These are phyloP conservation scores for Teleogryllus occipitalis DNA, from an alignment of 1,140 invertebrate genomes.

Conservation along the genomic window DNA sequence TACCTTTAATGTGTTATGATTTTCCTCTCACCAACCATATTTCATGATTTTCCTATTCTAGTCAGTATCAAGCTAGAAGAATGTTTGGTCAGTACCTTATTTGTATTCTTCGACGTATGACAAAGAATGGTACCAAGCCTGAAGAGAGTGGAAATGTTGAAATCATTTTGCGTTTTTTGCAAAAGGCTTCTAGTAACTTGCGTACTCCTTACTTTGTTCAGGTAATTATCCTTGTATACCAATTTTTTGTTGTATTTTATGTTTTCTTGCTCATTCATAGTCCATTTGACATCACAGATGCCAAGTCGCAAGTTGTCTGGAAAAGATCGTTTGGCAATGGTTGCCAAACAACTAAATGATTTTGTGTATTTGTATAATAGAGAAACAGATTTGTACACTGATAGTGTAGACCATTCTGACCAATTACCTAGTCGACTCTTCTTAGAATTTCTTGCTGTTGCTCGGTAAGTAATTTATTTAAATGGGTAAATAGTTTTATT, in stretches of 20 bases:
- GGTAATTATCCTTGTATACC: conserved; percentile 34
- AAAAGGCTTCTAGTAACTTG: conserved; percentile 65
- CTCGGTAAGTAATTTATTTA: conserved; percentile 9
- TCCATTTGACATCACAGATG: conserved; percentile 41
- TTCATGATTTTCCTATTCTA: conserved; percentile 24
- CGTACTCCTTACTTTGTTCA: conserved; percentile 65
- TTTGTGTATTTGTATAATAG: conserved; percentile 83
- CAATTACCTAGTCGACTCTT: conserved; percentile 35
- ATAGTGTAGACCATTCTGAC: conserved; percentile 26
- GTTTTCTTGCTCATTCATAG: neutral
- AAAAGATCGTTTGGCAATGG: conserved; percentile 76
- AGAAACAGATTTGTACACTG: conserved; percentile 54
- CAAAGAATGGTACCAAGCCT: conserved; percentile 45
- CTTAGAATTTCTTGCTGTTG: conserved; percentile 31
- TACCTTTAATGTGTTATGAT: neutral
- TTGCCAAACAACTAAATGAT: conserved; percentile 86
- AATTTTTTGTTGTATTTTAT: neutral
- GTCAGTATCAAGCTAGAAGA: conserved; percentile 59
- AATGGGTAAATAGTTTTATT: too few relatives aligned
- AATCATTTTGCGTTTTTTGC: conserved; percentile 74
- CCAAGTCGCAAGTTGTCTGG: conserved; percentile 67
- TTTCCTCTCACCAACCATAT: neutral
- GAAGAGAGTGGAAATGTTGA: conserved; percentile 52
- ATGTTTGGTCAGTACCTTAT: conserved; percentile 77
- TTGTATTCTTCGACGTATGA: conserved; percentile 55